Conservation (phyloP, 2,113 vertebrate genomes). For the Stictonetta naevosa region DNA sequence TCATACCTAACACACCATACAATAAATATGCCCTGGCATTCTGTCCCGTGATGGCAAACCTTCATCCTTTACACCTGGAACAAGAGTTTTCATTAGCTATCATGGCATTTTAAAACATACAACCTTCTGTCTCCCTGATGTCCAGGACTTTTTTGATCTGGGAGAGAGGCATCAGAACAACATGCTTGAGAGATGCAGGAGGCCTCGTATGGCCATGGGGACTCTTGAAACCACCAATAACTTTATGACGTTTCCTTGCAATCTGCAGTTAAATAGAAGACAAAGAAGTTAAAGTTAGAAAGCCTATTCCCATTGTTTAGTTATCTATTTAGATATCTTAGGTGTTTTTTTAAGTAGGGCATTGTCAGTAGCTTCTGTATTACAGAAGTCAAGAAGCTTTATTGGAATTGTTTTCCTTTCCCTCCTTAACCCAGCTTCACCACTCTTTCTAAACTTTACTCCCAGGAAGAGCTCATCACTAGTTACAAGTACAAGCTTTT, state of each 20-base stretch:
- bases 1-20: neutral
- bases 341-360: neutral
- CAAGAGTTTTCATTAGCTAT: neutral
- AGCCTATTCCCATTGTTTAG: neutral
- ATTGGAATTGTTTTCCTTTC: neutral
- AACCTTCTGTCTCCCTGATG: conserved; percentile 96
- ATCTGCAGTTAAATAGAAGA: conserved; percentile 77
- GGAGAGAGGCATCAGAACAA: conserved; percentile 95
- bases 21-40: neutral
- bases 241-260: conserved; percentile 95
- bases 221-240: conserved; percentile 93
- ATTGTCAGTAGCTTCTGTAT: neutral
- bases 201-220: conserved; percentile 90
- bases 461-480: neutral
- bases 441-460: neutral
- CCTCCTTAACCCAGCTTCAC: neutral
- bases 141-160: conserved; percentile 96
- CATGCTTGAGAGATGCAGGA: conserved; percentile 92
- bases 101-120: neutral
- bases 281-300: neutral
- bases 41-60: neutral
- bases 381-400: neutral
- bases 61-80: neutral
- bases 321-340: neutral
- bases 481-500: neutral